Percentiles rank a stretch among this genome's conserved stretches.
Evolutionary conservation across 35 echinoderm and acorn worm genomes (phyloP).

Genomic region (Stichopus chloronotus): DNA sequence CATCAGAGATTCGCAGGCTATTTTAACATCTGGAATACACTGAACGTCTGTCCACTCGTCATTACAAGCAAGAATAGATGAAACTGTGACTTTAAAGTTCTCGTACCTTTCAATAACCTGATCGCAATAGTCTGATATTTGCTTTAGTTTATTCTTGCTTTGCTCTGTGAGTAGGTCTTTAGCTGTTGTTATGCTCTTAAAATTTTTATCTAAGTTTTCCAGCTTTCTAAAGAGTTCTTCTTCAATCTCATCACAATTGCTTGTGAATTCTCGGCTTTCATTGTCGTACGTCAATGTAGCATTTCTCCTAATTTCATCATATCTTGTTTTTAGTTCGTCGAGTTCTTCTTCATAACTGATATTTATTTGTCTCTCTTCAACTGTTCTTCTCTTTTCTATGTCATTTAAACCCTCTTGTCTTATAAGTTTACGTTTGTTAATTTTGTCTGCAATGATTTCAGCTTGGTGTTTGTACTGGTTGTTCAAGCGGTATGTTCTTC

Average conservation of each 20-base stretch:
- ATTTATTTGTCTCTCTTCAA: background rate
- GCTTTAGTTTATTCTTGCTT: background rate
- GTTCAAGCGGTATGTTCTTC: background rate
- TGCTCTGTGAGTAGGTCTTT: background rate
- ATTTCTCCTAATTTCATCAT: background rate
- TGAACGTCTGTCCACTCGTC: slow-evolving; percentile 19
- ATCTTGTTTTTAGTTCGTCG: background rate
- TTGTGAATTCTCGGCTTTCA: background rate
- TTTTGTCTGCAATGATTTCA: background rate
- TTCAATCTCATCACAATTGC: background rate
- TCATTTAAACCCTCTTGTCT: background rate
- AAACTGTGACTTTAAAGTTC: background rate
- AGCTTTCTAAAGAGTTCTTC: background rate
- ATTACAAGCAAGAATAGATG: slow-evolving; percentile 15
- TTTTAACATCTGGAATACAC: slow-evolving; percentile 13
- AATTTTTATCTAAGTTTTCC: background rate
- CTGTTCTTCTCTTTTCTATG: background rate
- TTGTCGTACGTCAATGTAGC: background rate
- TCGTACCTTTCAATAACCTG: background rate
- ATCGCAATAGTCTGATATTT: background rate
- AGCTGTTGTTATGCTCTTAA: background rate
- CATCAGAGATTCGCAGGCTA: slow-evolving; percentile 14
- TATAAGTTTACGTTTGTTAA: background rate
- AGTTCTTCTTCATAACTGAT: background rate
- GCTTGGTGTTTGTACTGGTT: background rate